Conservation (phyloP, 1,140 invertebrate species). For the Melipona quadrifasciata region DNA sequence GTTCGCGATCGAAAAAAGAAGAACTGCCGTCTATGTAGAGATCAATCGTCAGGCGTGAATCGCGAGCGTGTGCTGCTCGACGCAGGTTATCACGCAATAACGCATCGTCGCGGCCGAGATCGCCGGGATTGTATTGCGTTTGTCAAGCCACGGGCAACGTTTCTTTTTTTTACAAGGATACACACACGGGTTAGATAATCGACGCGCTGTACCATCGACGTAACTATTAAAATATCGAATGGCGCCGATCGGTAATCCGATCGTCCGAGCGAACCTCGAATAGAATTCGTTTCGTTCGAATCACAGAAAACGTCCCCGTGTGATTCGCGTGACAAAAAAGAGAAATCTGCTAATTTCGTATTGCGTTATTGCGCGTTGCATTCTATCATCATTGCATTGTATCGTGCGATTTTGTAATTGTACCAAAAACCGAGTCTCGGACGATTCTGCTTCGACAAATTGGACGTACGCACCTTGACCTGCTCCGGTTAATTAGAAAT, state of each 20-base stretch:
- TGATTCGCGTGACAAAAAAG: not conserved
- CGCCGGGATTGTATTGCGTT: conserved; percentile 39
- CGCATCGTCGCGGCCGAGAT: conserved; percentile 31
- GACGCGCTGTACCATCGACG: conserved; percentile 25
- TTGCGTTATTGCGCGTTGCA: not conserved
- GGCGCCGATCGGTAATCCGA: conserved; percentile 4
- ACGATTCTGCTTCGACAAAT: not conserved
- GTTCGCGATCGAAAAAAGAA: not conserved
- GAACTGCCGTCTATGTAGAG: not conserved
- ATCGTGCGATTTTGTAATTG: no score
- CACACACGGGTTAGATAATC: conserved; percentile 39
- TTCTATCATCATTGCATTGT: no score
- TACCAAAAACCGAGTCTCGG: not conserved
- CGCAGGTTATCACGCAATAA: conserved; percentile 26
- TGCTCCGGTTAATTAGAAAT: conserved; percentile 32
- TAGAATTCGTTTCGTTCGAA: not conserved
- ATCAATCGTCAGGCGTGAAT: conserved; percentile 13
- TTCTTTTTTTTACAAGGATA: conserved; percentile 43
- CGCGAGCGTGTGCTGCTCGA: not conserved
- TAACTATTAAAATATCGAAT: conserved; percentile 46
- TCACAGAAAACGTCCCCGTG: not conserved
- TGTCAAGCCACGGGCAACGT: conserved; percentile 35
- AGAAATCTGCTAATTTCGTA: not conserved
- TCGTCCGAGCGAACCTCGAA: not conserved
- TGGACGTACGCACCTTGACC: conserved; percentile 23